Conservation (phyloP, 2,797 vertebrate genomes). For the Gallinago nigripennis region DNA sequence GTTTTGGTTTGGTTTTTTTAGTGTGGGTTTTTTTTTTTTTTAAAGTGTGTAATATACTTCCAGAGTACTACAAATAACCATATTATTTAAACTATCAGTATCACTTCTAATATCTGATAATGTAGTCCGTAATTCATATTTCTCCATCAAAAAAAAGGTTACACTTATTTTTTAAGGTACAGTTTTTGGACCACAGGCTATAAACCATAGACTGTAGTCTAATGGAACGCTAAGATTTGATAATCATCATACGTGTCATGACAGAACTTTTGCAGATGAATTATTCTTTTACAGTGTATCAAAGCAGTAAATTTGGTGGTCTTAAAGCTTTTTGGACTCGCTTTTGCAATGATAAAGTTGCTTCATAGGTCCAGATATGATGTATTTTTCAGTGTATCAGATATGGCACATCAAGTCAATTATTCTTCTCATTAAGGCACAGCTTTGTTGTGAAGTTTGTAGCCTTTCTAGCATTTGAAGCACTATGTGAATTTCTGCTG, state of each 20-base stretch:
- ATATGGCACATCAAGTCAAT: background rate
- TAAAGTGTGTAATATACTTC: background rate
- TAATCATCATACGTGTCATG: background rate
- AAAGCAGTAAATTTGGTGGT: background rate
- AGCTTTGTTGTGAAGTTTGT: background rate
- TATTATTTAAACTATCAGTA: background rate
- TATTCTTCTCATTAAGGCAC: background rate
- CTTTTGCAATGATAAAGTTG: background rate
- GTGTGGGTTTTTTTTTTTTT: background rate
- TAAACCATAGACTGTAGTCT: accelerated
- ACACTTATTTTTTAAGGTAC: background rate
- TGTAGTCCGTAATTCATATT: background rate
- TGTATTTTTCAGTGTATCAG: background rate
- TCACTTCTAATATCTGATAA: background rate
- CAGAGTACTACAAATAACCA: background rate
- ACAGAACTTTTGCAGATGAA: background rate
- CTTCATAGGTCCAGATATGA: background rate
- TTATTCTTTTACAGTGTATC: background rate
- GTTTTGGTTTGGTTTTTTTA: too few relatives aligned
- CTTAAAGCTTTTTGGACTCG: background rate
- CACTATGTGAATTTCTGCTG: background rate
- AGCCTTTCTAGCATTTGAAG: background rate
- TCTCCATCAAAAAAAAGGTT: background rate
- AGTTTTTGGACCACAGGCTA: accelerated
- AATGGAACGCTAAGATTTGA: background rate